Base-by-base conservation (phyloP, 2,888 invertebrate genomes). In the Drosophila pegasa region DNA sequence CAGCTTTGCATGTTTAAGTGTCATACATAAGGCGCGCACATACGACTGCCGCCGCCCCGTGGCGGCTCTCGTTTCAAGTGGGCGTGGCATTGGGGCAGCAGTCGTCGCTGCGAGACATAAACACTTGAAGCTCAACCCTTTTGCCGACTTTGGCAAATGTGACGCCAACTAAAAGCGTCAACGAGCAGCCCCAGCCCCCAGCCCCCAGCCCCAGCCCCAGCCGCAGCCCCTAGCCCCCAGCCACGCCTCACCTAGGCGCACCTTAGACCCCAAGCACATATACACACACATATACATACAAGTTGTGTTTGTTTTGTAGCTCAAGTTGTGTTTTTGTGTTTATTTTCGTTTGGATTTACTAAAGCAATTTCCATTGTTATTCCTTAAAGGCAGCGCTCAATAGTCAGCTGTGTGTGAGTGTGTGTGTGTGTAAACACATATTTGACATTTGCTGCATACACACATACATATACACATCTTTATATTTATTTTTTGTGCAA, bases 311-410 rank as follows among this genome's bases (percentile, higher is more conserved):
- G 77, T 83, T 73, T 77, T 88, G 74, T 64, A 65, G 80, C 83
- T 83, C 88, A 88, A 83, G 84, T 83, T 83, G 80, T 86, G 78
- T 87, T 77, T 76, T 88, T 76, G 67, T 88, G 87, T 89, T 89
- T 88, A 85, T 85, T 85, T 85, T 85, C 72, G 67, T 87, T 87
- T 59, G 85, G 85, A 85, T 85, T 89, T 85, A 81, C 85, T 85
- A 84, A 89, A 81, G 89, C 89, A 85, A 85, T 85, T 85, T 89
- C 87, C 89, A 84, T 88, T 85, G 81, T 85, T 89, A 68, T 75
- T 80, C 58, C 84, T 83, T 71, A 57, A 77, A 78, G 85, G 68
- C 60, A 72, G 12, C 67, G 52, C 48, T 58, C 52, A 63, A 57
- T 61, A 40, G 52, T 27, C 37, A 27, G 18, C 38, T 35, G 40